Percentiles rank a stretch among this genome's conserved stretches.
phyloP scores from a whole-genome alignment of 2,797 vertebrate genomes.

The Fringilla coelebs region DNA sequence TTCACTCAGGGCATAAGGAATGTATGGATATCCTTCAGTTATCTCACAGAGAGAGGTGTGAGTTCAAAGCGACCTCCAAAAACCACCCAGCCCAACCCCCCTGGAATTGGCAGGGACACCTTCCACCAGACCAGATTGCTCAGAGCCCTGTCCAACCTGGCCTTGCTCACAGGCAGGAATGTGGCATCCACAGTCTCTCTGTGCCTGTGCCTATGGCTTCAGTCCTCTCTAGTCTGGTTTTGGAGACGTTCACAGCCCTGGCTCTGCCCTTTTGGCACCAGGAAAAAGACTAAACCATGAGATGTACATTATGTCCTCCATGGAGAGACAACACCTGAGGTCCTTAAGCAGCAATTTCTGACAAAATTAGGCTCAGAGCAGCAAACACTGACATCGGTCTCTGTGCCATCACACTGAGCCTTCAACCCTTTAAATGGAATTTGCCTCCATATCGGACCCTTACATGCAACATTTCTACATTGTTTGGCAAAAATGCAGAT shows the following conservation, averaged over 20 bases:
- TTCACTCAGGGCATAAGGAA: background rate
- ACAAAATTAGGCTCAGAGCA: background rate
- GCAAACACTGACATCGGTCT: background rate
- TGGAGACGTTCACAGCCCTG: background rate
- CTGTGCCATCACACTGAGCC: background rate
- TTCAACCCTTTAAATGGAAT: background rate
- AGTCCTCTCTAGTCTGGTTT: background rate
- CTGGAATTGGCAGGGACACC: background rate
- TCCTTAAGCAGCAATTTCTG: background rate
- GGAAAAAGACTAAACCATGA: background rate
- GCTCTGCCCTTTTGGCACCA: background rate
- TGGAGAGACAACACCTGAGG: background rate
- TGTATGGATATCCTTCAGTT: background rate
- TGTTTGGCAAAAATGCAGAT: background rate
- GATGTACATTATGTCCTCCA: background rate
- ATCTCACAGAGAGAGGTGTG: background rate
- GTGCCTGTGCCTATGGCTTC: background rate
- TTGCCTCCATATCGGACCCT: fast-evolving
- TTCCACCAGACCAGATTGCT: background rate
- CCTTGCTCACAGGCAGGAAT: background rate
- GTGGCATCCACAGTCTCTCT: background rate
- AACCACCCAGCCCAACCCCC: background rate
- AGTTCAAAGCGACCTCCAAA: background rate
- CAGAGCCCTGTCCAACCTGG: background rate
- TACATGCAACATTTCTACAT: fast-evolving